phyloP scores from a whole-genome alignment of 2,797 vertebrate genomes.

The Hippocampus kuda region DNA sequence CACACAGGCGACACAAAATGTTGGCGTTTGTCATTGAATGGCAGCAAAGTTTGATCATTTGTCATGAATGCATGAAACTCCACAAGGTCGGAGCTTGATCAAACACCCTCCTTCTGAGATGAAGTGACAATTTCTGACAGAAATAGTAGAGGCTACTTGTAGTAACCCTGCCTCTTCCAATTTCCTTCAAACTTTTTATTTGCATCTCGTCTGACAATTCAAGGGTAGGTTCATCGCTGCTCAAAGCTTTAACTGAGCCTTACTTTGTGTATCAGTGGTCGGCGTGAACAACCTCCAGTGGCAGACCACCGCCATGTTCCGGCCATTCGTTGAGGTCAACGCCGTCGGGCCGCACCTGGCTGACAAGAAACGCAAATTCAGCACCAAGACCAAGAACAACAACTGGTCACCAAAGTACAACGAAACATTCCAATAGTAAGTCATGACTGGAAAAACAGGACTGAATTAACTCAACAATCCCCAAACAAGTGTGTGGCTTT shows the following conservation, averaged over 20 bases:
- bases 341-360: slow-evolving; percentile 84
- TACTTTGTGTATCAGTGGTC: slow-evolving; percentile 66
- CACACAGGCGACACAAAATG: too few relatives aligned
- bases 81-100: neutral
- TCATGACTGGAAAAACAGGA: slow-evolving; percentile 36
- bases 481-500: neutral
- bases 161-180: neutral
- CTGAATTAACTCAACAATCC: slow-evolving; percentile 25
- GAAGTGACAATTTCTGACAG: neutral
- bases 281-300: slow-evolving; percentile 86
- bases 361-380: slow-evolving; percentile 93
- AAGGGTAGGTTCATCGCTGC: neutral
- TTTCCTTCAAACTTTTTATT: neutral
- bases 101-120: neutral
- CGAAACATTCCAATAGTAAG: slow-evolving; percentile 98
- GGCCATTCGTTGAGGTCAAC: slow-evolving; percentile 95
- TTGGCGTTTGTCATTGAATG: too few relatives aligned
- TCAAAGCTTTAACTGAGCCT: neutral
- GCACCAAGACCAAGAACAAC: slow-evolving; percentile 98
- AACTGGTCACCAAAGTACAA: slow-evolving; percentile 99
- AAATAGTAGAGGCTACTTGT: neutral
- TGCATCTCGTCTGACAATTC: neutral
- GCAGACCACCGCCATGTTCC: slow-evolving; percentile 95
- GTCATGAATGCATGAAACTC: too few relatives aligned
- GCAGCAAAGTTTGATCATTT: too few relatives aligned